Evolutionary conservation across 2,797 vertebrate genomes (phyloP).

Genomic region (Danio kyathit): DNA sequence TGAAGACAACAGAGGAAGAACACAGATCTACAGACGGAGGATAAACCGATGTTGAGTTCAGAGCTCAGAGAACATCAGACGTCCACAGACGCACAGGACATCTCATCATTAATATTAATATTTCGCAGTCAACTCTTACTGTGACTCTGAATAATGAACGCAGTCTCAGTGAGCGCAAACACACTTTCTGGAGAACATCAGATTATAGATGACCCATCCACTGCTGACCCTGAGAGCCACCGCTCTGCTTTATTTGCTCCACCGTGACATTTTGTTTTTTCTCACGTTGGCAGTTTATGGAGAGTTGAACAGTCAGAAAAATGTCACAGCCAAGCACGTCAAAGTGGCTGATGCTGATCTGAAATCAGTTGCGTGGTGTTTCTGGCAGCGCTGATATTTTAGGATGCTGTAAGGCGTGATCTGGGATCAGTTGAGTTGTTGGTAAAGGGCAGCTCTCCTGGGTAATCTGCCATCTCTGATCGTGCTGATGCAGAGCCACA

Average conservation of each 20-base stretch:
- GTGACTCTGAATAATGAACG: too few relatives aligned
- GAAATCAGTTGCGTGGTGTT: conserved; percentile 13
- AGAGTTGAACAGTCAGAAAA: conserved; percentile 18
- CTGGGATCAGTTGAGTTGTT: conserved; percentile 20
- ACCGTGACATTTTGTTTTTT: conserved; percentile 17
- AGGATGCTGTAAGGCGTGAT: not conserved
- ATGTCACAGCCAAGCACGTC: conserved; percentile 29
- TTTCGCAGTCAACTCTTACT: too few relatives aligned
- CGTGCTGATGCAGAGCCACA: conserved; percentile 14
- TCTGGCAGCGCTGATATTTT: conserved; percentile 4
- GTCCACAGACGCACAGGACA: too few relatives aligned
- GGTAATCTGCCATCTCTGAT: conserved; percentile 47
- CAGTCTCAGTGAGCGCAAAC: too few relatives aligned
- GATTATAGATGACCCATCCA: not conserved
- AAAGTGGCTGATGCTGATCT: conserved; percentile 33
- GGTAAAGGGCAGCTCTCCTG: conserved; percentile 55
- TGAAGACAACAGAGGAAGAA: too few relatives aligned
- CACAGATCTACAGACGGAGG: too few relatives aligned
- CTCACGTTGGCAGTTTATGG: conserved; percentile 18
- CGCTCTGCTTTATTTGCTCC: conserved; percentile 15
- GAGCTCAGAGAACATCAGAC: too few relatives aligned
- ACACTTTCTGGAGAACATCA: not conserved
- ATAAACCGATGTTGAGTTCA: too few relatives aligned
- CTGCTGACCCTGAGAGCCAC: not conserved
- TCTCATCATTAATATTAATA: too few relatives aligned